phyloP scores from a whole-genome alignment of 2,797 vertebrate genomes.

The Cynodonichthys magdalenae region DNA sequence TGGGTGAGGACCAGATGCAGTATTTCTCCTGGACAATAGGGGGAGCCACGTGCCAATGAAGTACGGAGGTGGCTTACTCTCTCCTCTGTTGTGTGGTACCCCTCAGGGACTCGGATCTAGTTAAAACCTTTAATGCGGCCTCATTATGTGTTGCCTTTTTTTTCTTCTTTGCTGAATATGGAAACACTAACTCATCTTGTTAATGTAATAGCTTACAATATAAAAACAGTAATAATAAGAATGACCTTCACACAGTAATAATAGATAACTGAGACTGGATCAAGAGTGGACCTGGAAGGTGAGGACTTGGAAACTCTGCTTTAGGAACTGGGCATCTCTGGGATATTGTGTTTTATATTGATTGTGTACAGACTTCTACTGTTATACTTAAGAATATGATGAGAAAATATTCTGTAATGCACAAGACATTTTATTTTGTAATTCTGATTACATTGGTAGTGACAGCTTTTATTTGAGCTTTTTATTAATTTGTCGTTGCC shows the following conservation, averaged over 20 bases:
- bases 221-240: conserved; percentile 73
- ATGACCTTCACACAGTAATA: conserved; percentile 69
- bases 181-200: conserved; percentile 77
- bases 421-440: conserved; percentile 81
- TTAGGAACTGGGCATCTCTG: conserved; percentile 75
- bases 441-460: conserved; percentile 73
- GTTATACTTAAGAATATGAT: conserved; percentile 77
- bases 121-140: conserved; percentile 73
- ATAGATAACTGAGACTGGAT: conserved; percentile 71
- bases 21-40: conserved; percentile 75
- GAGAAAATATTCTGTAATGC: conserved; percentile 79
- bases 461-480: conserved; percentile 74
- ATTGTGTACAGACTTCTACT: conserved; percentile 79
- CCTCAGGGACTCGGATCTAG: conserved; percentile 75
- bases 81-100: conserved; percentile 68
- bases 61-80: conserved; percentile 57
- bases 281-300: conserved; percentile 39
- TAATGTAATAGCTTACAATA: conserved; percentile 72
- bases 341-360: conserved; percentile 76
- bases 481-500: conserved; percentile 66
- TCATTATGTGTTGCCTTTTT: conserved; percentile 80
- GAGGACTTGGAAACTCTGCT: conserved; percentile 63
- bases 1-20: conserved; percentile 72
- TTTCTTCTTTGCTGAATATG: conserved; percentile 72
- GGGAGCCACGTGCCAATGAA: conserved; percentile 79